A percentile compares a stretch with the other conserved stretches of the same genome.
Evolutionary conservation across 1,140 invertebrate genomes (phyloP).

Genomic region (Magallana angulata): DNA sequence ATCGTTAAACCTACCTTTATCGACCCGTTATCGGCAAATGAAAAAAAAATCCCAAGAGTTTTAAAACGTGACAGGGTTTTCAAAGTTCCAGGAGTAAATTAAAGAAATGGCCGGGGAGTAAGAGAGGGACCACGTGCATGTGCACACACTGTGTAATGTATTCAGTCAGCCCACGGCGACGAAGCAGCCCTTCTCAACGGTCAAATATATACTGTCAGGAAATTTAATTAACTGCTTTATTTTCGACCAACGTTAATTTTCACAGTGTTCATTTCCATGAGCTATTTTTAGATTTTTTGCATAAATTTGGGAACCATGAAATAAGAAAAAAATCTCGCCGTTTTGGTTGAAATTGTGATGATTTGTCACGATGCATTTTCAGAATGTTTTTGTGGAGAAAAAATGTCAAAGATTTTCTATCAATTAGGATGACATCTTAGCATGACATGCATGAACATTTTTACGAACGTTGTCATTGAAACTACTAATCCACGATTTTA

Average conservation of each 20-base stretch:
- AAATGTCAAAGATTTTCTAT: no score
- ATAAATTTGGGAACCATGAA: not conserved
- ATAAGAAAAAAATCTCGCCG: not conserved
- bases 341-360: constrained; percentile 15
- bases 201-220: constrained; percentile 31
- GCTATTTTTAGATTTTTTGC: constrained; percentile 9
- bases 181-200: constrained; percentile 28
- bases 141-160: constrained; percentile 35
- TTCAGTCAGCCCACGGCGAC: constrained; percentile 9
- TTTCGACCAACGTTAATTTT: constrained; percentile 22
- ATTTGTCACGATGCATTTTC: constrained; percentile 8
- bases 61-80: constrained; percentile 2
- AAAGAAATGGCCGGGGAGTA: not conserved
- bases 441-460: no score
- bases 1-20: not conserved
- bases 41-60: not conserved
- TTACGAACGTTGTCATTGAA: no score
- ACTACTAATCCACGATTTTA: no score
- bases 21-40: not conserved
- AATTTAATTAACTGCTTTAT: constrained; percentile 36
- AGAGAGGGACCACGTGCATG: constrained; percentile 17
- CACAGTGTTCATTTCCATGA: constrained; percentile 27
- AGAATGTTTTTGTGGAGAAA: not conserved
- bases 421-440: no score
- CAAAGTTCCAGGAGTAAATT: constrained; percentile 29